Evolutionary conservation across 2,888 invertebrate genomes (phyloP), one percentile per base, ranked within the genome.

Genomic region (Phorcus lineatus): DNA sequence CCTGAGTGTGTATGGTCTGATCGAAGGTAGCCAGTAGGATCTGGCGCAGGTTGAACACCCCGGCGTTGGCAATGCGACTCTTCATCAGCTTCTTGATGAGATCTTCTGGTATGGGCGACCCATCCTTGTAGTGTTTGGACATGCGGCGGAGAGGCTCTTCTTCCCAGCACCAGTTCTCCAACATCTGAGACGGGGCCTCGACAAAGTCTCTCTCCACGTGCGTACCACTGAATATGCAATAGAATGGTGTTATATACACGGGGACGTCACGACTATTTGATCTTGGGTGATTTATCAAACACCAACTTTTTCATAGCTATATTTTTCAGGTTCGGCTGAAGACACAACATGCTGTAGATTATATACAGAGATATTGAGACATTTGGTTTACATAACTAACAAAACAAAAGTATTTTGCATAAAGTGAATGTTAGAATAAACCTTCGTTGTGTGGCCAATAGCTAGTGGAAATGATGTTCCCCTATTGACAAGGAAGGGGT

Each of bases 161-260:
- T 86, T 94, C 93, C 94, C 94, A 94, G 31, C 93, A 93, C 94
- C 94, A 94, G 88, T 94, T 94, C 89, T 94, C 94, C 83, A 94
- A 87, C 94, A 94, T 94, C 90, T 94, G 94, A 3, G 94, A 94
- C 9, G 94, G 94, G 0, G 94, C 94, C 86, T 94, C 94, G n/a
- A 94, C 93, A 90, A 94, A 94, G 87, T 94, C 94, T 57, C 93
- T 88, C 84, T 94, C 94, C 6, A 94, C 94, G 76, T 90, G 86
- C 2, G 93, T 93, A 13, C 94, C 94, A 89, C 93, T 93, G 86
- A 24, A 83, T 82, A 22, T 70, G 62, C 24, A 79, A 19, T n/a
- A 13, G 47, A 16, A 77, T 28, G 24, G 11, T 16, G 7, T 7
- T 6, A 36, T 47, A 47, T 11, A 11, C 11, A 47, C 13, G 3